Conservation (phyloP, 2,113 vertebrate species). For the Ctenodactylus gundi region DNA sequence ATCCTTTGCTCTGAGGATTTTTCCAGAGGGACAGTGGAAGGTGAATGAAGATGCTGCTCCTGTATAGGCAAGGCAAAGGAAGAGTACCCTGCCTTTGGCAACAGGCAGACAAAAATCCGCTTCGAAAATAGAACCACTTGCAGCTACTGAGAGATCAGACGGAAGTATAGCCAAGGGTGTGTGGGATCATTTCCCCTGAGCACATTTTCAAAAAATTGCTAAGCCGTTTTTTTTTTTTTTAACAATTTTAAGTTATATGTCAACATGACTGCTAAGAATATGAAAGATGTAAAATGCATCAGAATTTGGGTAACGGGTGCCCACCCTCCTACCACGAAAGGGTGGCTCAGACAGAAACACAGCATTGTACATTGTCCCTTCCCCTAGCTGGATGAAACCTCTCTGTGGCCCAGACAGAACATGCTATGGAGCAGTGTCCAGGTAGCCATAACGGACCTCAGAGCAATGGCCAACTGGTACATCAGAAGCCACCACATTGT, state of each 20-base stretch:
- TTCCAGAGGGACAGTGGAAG: neutral
- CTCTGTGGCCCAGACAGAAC: neutral
- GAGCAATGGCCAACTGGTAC: fast-evolving
- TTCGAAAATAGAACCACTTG: neutral
- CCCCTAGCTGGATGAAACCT: neutral
- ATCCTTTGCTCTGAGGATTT: neutral
- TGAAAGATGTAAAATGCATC: neutral
- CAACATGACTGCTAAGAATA: neutral
- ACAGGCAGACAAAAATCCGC: neutral
- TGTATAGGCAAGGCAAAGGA: neutral
- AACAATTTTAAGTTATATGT: neutral
- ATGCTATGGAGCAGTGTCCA: too few species aligned
- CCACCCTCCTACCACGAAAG: too few species aligned
- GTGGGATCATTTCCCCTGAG: neutral
- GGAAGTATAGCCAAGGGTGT: neutral
- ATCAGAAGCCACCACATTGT: neutral
- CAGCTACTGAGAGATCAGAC: neutral
- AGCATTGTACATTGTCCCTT: fast-evolving
- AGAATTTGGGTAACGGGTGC: neutral
- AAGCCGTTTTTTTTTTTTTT: neutral
- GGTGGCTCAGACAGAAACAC: neutral
- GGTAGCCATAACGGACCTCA: neutral
- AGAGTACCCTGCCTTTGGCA: fast-evolving
- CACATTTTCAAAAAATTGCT: neutral
- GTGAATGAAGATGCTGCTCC: neutral